A percentile compares a stretch with the other conserved stretches of the same genome.
These are phyloP conservation scores for Drosophila gaucha DNA, from an alignment of 2,888 invertebrate species.

Conservation along the genomic window DNA sequence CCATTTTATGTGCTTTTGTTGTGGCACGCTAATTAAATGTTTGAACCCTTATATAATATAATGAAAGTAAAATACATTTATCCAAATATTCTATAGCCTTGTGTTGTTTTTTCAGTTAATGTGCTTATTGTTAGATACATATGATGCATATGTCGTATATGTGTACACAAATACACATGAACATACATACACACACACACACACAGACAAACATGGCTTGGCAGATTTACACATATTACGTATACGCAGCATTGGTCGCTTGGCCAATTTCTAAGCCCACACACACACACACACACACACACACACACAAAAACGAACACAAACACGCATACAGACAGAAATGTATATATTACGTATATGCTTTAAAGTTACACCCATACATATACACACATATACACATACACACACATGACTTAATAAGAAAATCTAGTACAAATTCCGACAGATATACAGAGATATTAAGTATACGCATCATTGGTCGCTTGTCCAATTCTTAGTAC, in stretches of 20 bases:
- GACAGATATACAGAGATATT: too few relatives aligned
- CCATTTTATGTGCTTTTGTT: conserved; percentile 48
- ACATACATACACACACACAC: conserved; percentile 7
- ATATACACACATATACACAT: too few relatives aligned
- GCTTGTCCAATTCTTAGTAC: too few relatives aligned
- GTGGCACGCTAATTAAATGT: conserved; percentile 58
- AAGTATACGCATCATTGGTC: too few relatives aligned
- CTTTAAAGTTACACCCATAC: too few relatives aligned
- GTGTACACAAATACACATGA: conserved; percentile 9
- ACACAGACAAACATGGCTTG: conserved; percentile 16
- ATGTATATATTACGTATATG: too few relatives aligned
- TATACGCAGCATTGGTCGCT: conserved; percentile 13
- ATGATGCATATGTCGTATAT: conserved; percentile 13
- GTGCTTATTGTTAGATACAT: conserved; percentile 42
- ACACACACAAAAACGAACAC: too few relatives aligned
- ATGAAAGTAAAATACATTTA: conserved; percentile 34
- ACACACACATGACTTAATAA: too few relatives aligned
- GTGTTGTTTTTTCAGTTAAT: conserved; percentile 33
- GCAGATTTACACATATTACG: conserved; percentile 16
- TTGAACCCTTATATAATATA: conserved; percentile 19
- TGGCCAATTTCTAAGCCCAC: background rate
- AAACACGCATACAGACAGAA: too few relatives aligned
- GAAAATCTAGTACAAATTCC: too few relatives aligned
- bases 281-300: background rate
- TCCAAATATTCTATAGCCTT: conserved; percentile 21